Conservation (phyloP, 2,888 invertebrate species). For the Scrobipalpa atriplicella region DNA sequence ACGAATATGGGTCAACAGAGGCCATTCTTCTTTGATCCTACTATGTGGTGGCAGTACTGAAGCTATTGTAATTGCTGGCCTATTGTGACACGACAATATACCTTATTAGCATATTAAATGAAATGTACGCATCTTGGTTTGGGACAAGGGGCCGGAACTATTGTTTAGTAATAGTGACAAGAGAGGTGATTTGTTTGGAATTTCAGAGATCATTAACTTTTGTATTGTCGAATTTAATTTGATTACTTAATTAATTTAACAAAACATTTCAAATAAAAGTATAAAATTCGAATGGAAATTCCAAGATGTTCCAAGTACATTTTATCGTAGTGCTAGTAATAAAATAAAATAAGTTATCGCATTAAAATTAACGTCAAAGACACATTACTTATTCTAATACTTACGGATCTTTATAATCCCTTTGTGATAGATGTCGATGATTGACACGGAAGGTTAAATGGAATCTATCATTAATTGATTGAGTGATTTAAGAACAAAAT, state of each 20-base stretch:
- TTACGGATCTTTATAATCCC: not conserved
- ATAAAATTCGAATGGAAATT: too few relatives aligned
- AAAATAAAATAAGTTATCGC: too few relatives aligned
- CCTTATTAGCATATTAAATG: constrained; percentile 54
- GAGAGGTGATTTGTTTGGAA: constrained; percentile 5
- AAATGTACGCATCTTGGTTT: constrained; percentile 28
- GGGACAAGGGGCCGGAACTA: constrained; percentile 18
- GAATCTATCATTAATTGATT: constrained; percentile 17
- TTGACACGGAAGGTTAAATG: constrained; percentile 18
- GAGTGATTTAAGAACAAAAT: not conserved
- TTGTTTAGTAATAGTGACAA: constrained; percentile 19
- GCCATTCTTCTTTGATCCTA: constrained; percentile 54
- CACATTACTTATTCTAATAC: too few relatives aligned
- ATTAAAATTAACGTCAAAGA: too few relatives aligned
- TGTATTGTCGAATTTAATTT: not conserved
- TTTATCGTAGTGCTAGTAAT: too few relatives aligned
- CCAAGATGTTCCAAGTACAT: too few relatives aligned
- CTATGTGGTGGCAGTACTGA: constrained; percentile 43
- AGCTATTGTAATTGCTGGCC: constrained; percentile 63
- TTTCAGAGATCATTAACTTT: not conserved
- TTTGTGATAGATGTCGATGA: not conserved
- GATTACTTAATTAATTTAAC: not conserved
- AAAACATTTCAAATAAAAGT: too few relatives aligned
- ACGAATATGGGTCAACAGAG: constrained; percentile 59
- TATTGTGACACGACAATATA: constrained; percentile 53